Base-by-base conservation (phyloP, 2,113 vertebrate species). In the Sylvilagus bachmani region DNA sequence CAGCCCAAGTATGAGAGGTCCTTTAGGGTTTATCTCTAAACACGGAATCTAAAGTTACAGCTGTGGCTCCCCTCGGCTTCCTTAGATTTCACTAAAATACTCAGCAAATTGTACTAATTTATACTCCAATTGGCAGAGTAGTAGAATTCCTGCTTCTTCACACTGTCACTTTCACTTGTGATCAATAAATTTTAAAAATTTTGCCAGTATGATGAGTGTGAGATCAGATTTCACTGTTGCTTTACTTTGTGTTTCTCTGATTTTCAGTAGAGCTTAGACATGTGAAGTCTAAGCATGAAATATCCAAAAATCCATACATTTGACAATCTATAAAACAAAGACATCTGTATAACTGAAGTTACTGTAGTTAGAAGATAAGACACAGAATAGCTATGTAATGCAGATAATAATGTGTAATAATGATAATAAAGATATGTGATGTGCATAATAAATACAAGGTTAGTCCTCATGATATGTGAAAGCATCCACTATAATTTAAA, bases 161-260 rank as follows among this genome's bases (percentile, higher is more conserved):
- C 14, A 58, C 12, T 83, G 19, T 58, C 38, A 16, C 38, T 78
- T 75, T 7, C 36, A 38, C 6, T 80, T 84, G 61, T 77, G 67
- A 64, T 83, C 9, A 53, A 19, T 55, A 79, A 49, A 90, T 14
- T 73, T 82, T 22, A 13, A 77, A 86, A 93, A 62, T 64, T 62
- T 88, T 51, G 12, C 29, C 24, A 44, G 53, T 33, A 16, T 1
- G 13, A 66, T 71, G 2, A 0, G 3, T 66, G 71, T 92, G 38
- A 92, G 90, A 62, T 55, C 77, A 36, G 31, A 91, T 80, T 38
- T 94, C 55, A 62, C 22, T 44, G 25, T 85, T 89, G 17, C 25
- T 87, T 90, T 85, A 69, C 55, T 84, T 55, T 81, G 33, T 27
- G 53, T 89, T 81, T 90, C 19, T 83, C 49, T 78, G 27, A 74